Conservation (phyloP, 92 coral and sea anemone genomes). For the Montipora capitata region DNA sequence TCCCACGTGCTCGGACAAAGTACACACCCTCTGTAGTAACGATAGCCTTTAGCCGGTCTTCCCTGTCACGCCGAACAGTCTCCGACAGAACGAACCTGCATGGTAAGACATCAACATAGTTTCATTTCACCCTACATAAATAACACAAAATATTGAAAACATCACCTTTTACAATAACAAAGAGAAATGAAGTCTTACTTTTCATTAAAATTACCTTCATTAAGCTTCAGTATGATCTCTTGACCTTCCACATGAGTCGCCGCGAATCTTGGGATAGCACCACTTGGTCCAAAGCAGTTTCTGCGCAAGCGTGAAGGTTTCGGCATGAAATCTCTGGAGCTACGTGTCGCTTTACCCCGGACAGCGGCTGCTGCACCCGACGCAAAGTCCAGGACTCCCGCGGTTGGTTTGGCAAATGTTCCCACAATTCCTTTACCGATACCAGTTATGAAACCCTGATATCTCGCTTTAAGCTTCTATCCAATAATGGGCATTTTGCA, state of each 20-base stretch:
- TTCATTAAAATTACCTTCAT: conserved; percentile 89
- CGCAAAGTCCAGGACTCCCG: conserved; percentile 98
- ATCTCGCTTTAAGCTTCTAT: too few species aligned
- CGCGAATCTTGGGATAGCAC: conserved; percentile 94
- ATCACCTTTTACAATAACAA: too few species aligned
- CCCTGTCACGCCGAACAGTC: conserved; percentile 92
- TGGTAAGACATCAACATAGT: too few species aligned
- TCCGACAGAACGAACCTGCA: conserved; percentile 94
- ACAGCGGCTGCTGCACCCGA: conserved; percentile 98
- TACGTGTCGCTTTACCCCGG: conserved; percentile 97
- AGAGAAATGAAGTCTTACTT: conserved; percentile 57
- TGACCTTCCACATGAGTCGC: conserved; percentile 97
- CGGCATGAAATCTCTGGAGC: conserved; percentile 92
- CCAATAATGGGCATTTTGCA: too few species aligned
- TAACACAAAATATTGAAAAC: too few species aligned
- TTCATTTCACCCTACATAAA: too few species aligned
- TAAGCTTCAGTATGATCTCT: conserved; percentile 91
- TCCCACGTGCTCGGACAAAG: conserved; percentile 96
- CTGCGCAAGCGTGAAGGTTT: conserved; percentile 91
- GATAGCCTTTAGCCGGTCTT: conserved; percentile 93
- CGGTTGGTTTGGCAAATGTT: conserved; percentile 98
- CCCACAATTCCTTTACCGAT: conserved; percentile 97
- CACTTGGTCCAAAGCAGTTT: conserved; percentile 98
- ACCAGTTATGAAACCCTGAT: conserved; percentile 94
- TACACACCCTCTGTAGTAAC: conserved; percentile 96